phyloP scores from a whole-genome alignment of 2,797 vertebrate species.

The Zenarchopterus dispar region DNA sequence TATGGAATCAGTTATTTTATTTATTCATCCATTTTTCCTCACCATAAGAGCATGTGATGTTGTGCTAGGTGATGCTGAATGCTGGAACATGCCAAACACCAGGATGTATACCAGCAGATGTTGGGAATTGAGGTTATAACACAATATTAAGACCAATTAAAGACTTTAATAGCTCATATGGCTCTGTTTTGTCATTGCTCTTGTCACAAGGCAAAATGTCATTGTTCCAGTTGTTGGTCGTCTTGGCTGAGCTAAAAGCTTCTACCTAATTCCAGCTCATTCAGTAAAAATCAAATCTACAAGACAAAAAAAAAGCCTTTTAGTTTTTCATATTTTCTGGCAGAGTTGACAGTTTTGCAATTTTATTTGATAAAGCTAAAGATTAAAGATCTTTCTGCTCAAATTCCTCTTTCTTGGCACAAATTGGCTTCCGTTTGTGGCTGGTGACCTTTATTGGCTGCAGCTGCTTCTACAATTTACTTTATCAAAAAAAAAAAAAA shows the following conservation, averaged over 20 bases:
- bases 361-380: too few species aligned
- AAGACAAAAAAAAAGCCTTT: too few species aligned
- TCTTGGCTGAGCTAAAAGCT: too few species aligned
- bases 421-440: too few species aligned
- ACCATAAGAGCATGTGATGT: not conserved
- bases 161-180: not conserved
- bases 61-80: not conserved
- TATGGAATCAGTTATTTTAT: not conserved
- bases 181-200: not conserved
- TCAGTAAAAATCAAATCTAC: too few species aligned
- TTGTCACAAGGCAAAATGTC: not conserved
- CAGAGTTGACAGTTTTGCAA: too few species aligned
- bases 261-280: too few species aligned
- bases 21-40: not conserved
- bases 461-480: too few species aligned
- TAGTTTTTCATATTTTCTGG: too few species aligned
- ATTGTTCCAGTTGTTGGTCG: slow-evolving; percentile 3
- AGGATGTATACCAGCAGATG: not conserved
- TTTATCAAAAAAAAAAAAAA: not conserved
- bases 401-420: too few species aligned
- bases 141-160: not conserved
- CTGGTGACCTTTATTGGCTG: too few species aligned
- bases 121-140: not conserved
- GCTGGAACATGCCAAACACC: not conserved
- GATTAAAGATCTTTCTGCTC: too few species aligned